These are phyloP conservation scores for Sterna hirundo DNA, from an alignment of 2,113 vertebrate genomes.

Conservation along the genomic window DNA sequence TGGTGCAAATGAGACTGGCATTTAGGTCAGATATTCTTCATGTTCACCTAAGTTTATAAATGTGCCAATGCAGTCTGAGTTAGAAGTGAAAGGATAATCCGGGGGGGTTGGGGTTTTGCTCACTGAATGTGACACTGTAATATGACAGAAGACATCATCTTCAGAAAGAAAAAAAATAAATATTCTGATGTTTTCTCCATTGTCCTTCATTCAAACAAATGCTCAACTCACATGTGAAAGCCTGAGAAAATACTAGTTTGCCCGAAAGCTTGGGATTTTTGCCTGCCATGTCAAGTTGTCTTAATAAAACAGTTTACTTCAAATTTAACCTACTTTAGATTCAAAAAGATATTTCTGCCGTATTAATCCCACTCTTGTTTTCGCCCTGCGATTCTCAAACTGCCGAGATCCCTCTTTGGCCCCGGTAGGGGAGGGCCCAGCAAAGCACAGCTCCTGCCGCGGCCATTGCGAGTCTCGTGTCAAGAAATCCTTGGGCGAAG, in stretches of 20 bases:
- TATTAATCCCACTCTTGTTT: background rate
- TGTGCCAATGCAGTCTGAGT: background rate
- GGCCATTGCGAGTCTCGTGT: background rate
- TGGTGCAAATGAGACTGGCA: background rate
- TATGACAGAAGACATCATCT: background rate
- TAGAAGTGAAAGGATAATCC: background rate
- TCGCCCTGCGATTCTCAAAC: background rate
- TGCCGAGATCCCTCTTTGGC: background rate
- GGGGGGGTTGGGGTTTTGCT: background rate
- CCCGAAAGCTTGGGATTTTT: background rate
- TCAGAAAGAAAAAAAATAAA: background rate
- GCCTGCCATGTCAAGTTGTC: background rate
- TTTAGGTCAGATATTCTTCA: background rate
- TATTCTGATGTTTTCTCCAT: background rate
- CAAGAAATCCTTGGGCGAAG: background rate
- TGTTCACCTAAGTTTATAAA: background rate
- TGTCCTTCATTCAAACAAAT: background rate
- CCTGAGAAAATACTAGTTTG: background rate
- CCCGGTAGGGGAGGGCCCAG: background rate
- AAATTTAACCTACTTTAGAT: background rate
- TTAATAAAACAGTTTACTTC: background rate
- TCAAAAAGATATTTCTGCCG: background rate
- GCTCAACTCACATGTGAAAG: background rate
- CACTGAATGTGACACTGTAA: background rate
- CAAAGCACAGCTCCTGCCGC: background rate